Evolutionary conservation across 2,113 vertebrate genomes (phyloP), one percentile per base, ranked within the genome.

Genomic region (Bubo blakistoni): DNA sequence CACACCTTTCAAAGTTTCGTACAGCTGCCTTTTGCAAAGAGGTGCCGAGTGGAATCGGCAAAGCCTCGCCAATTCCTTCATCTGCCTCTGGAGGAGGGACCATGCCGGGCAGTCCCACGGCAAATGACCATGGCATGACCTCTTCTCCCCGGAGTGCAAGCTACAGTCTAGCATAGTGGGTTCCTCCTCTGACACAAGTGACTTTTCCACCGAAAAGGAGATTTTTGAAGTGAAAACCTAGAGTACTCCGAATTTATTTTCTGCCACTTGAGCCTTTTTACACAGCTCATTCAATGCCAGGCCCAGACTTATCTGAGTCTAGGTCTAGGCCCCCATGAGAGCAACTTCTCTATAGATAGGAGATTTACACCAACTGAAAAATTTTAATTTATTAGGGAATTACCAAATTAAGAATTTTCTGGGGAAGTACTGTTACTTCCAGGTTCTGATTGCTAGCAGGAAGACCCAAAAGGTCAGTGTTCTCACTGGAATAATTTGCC

Each of bases 1-100:
- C 90, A 69, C 90, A 93, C 82, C 76, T 90, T 63, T 36, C 57
- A 63, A 61, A 34, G 88, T 74, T 74, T 10, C 44, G 55, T 69
- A 40, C 90, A 67, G 93, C 95, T 94, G 89, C 73, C n/a, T 69
- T 90, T 58, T 84, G 82, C 77, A 49, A 72, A 55, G 70, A 80
- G 52, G 55, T 32, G 34, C 63, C 0, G 16, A 85, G 66, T 17
- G 10, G 71, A 77, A 42, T 38, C 1, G 1, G 54, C 85, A 46
- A 74, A 52, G 63, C 61, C 15, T 46, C 2, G 20, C 80, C 76
- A 54, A 0, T 51, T 89, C 80, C 52, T 92, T 84, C 88, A 36
- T 55, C 55, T 54, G 21, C 71, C 63, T 57, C 42, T 59, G 38
- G 57, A 90, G 67, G 38, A 81, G 72, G 34, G 49, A 55, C 32